These are phyloP conservation scores for Ariolimax columbianus DNA, from an alignment of 2,888 invertebrate genomes.

Conservation along the genomic window DNA sequence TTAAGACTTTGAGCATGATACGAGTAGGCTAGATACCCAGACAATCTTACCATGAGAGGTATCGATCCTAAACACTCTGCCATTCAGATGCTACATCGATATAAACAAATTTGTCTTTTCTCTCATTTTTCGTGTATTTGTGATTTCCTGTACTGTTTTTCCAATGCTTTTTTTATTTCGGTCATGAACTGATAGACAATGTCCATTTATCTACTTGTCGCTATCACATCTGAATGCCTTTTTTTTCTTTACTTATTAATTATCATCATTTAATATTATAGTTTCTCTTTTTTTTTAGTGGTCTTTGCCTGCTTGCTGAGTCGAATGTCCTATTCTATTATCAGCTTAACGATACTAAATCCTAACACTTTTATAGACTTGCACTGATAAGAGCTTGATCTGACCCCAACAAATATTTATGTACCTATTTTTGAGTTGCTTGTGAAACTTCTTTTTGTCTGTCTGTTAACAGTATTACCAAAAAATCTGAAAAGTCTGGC, in stretches of 20 bases:
- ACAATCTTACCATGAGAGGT: too few species aligned
- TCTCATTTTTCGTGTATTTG: neutral
- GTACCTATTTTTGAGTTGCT: neutral
- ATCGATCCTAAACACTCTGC: too few species aligned
- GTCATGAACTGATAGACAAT: too few species aligned
- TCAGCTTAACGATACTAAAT: constrained; percentile 18
- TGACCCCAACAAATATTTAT: neutral
- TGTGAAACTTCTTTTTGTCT: neutral
- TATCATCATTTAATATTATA: neutral
- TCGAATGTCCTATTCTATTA: neutral
- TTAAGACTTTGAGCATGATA: too few species aligned
- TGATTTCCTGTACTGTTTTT: neutral
- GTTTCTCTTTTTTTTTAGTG: neutral
- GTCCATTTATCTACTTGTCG: neutral
- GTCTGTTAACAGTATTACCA: neutral
- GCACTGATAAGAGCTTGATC: neutral
- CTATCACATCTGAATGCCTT: neutral
- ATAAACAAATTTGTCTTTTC: too few species aligned
- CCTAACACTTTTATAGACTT: neutral
- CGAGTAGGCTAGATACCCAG: too few species aligned
- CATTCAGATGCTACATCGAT: too few species aligned
- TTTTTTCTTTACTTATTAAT: neutral
- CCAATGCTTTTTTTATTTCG: too few species aligned
- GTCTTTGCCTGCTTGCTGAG: neutral
- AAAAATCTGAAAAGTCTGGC: neutral